Evolutionary conservation across 2,113 vertebrate genomes (phyloP), one percentile per base, ranked within the genome.

Genomic region (Semnornis frantzii): DNA sequence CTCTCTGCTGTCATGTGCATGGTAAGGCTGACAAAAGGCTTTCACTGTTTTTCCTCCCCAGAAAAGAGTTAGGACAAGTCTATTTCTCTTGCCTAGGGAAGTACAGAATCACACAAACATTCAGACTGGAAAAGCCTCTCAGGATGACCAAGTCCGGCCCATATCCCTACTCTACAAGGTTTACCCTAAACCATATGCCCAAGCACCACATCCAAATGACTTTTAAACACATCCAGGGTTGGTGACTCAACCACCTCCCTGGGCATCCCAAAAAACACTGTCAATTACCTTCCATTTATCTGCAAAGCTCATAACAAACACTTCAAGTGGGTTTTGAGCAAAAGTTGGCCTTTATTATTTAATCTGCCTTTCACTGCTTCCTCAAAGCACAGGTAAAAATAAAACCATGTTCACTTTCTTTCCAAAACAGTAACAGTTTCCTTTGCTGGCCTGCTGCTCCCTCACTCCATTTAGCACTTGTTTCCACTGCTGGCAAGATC

Each of bases 401-500:
- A 94, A 94, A 91, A 68, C 62, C 62, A 58, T 92, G 90, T 94
- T 91, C 79, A 59, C 72, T 92, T 76, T 85, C 78, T 96, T 93
- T 93, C 87, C 94, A 83, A 94, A 93, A 70, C 63, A 95, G 85
- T 93, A 96, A 95, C 79, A 77, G 92, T 93, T 94, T 92, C 94
- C 96, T 92, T 81, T 60, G 60, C 91, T 93, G 80, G 54, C 72
- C 75, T 70, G 42, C 44, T 82, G 59, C 44, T 92, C 60, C 82
- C 69, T 75, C 20, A 68, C 58, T 92, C 87, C 87, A 60, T 89
- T 91, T 91, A 93, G 78, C 72, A 83, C 72, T 93, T 85, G 77
- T 91, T 96, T 92, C 93, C 93, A 92, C 65, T 82, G 48, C 37
- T 74, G 57, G 60, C 82, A 59, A 82, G 82, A 93, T 66, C 48